phyloP scores from a whole-genome alignment of 2,797 vertebrate species.

The Melanotaenia trifasciata region DNA sequence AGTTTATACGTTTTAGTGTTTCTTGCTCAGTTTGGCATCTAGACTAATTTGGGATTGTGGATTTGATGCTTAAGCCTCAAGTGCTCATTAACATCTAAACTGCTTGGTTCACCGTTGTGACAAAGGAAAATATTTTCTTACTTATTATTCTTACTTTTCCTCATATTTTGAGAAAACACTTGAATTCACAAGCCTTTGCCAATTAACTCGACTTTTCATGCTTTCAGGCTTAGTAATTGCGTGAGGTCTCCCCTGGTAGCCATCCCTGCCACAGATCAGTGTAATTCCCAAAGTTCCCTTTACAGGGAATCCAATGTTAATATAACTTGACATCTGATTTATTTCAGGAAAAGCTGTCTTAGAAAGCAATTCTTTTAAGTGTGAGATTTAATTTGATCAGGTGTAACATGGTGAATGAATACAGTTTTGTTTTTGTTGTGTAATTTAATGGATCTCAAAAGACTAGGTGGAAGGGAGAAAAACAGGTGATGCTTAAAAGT shows the following conservation, averaged over 20 bases:
- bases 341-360: slow-evolving; percentile 28
- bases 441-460: background rate
- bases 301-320: slow-evolving; percentile 21
- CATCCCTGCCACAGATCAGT: slow-evolving; percentile 29
- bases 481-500: background rate
- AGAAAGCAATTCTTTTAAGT: slow-evolving; percentile 2
- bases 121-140: background rate
- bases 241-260: slow-evolving; percentile 18
- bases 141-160: background rate
- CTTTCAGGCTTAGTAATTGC: slow-evolving; percentile 24
- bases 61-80: background rate
- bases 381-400: background rate
- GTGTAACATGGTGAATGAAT: slow-evolving; percentile 13
- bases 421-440: background rate
- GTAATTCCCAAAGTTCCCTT: slow-evolving; percentile 34
- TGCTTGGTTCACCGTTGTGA: background rate
- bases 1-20: background rate
- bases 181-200: background rate
- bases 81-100: background rate
- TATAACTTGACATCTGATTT: slow-evolving; percentile 34
- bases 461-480: background rate
- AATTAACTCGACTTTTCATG: background rate
- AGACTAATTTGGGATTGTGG: background rate
- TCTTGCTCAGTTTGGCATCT: background rate
- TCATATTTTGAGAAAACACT: background rate